Evolutionary conservation across 2,113 vertebrate species (phyloP).

Genomic region (Hoplias malabaricus): DNA sequence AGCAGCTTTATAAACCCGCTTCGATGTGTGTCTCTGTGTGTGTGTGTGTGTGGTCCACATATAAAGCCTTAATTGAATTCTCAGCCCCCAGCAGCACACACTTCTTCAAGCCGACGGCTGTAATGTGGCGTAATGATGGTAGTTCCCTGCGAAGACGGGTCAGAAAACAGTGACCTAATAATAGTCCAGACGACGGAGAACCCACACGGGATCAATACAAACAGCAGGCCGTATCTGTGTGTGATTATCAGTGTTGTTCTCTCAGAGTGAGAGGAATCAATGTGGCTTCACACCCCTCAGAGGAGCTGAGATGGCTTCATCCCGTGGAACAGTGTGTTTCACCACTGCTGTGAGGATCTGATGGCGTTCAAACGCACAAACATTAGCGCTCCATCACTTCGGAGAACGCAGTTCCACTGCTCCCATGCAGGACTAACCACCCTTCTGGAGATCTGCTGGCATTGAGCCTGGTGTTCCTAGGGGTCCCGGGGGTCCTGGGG

Average conservation of each 20-base stretch:
- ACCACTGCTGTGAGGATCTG: no score
- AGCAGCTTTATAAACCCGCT: not conserved
- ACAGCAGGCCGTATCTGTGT: not conserved
- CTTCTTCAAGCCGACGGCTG: not conserved
- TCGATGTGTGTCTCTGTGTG: constrained; percentile 1
- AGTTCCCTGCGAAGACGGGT: not conserved
- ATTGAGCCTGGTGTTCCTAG: no score
- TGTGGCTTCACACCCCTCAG: not conserved
- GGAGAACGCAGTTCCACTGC: no score
- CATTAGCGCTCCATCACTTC: no score
- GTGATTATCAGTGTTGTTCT: not conserved
- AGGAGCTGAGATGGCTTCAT: not conserved
- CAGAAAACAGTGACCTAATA: not conserved
- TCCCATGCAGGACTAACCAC: no score
- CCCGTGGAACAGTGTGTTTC: no score
- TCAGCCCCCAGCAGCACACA: not conserved
- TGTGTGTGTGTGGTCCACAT: constrained; percentile 32
- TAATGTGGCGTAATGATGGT: not conserved
- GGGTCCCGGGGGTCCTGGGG: no score
- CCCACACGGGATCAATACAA: not conserved
- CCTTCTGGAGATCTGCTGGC: no score
- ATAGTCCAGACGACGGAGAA: not conserved
- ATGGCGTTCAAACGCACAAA: no score
- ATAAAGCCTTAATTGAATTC: constrained; percentile 49
- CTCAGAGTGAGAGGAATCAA: not conserved